Percentiles rank a stretch among this genome's conserved stretches.
phyloP scores from a whole-genome alignment of 1,140 invertebrate genomes.

The Aphaenogaster ashmeadi region DNA sequence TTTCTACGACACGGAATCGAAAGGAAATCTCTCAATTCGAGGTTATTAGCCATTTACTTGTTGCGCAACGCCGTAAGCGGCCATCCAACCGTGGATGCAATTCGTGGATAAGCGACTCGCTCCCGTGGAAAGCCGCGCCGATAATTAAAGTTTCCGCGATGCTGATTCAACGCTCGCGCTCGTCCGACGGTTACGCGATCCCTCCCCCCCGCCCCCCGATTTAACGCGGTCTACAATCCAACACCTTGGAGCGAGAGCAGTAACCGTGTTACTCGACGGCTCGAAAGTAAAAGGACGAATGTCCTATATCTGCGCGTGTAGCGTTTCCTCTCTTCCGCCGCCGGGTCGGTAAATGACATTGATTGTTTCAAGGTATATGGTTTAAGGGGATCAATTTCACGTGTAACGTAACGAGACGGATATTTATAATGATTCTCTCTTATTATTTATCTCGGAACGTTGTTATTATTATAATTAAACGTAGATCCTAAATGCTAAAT shows the following conservation, averaged over 20 bases:
- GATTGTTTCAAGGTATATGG: conserved; percentile 26
- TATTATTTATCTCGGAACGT: no score
- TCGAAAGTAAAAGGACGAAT: conserved; percentile 49
- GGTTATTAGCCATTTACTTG: conserved; percentile 48
- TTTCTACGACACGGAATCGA: conserved; percentile 25
- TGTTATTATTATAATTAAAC: neutral
- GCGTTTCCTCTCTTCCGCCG: conserved; percentile 22
- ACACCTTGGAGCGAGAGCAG: conserved; percentile 23
- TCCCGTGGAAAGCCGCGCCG: conserved; percentile 23
- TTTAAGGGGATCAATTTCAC: neutral
- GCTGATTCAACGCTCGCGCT: conserved; percentile 20
- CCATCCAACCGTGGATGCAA: conserved; percentile 55
- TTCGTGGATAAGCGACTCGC: conserved; percentile 49
- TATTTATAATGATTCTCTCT: neutral
- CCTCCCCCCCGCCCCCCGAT: neutral
- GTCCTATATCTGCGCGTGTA: conserved; percentile 10
- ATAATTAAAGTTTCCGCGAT: conserved; percentile 68
- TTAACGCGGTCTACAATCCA: conserved; percentile 20
- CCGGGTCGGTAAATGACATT: conserved; percentile 19
- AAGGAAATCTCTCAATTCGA: conserved; percentile 61
- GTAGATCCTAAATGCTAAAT: neutral
- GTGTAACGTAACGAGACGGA: neutral
- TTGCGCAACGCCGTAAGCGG: conserved; percentile 43
- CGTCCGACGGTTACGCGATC: conserved; percentile 43
- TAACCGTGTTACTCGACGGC: conserved; percentile 31